Evolutionary conservation across 1,140 invertebrate species (phyloP), one percentile per base, ranked within the genome.

Genomic region (Lordiphosa clarofinis): DNA sequence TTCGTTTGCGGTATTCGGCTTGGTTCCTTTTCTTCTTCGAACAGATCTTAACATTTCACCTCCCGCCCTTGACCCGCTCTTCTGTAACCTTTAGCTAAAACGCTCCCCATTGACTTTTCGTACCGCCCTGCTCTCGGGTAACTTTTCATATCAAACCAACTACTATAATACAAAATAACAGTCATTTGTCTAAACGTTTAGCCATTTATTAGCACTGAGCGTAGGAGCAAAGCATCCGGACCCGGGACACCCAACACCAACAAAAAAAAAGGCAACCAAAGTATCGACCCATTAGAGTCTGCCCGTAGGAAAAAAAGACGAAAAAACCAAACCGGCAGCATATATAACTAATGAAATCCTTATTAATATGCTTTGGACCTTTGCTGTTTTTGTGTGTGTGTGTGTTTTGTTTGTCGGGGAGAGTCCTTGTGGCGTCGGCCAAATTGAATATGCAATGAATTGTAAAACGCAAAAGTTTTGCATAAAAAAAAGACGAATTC

Each of bases 331-430:
- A 63, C 42, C 21, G 4, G 61, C 48, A 63, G 68, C 69, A 75
- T 78, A 71, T 84, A 84, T 84, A 84, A 87, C 82, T 87, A 87
- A 87, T 87, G 84, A 87, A 87, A 87, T 87, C 76, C 82, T 82
- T 82, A 82, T 82, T 87, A 87, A 87, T 87, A 74, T 87, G 76
- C 78, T 63, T 59, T 62, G 78, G 82, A 82, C 76, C 84, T 87
- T 82, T 87, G 81, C 73, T 65, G 57, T 82, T 69, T 86, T 19
- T 48, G 21, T 21, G 21, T 21, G 21, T 21, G 61, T 67, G 54
- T 59, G 53, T 35, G 9, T 48, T 62, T 46, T 63, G 54, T 62
- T 60, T 28, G 24, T 28, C 24, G 24, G 59, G 44, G 56, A 21
- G 52, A 48, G 68, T 54, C 63, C 68, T 79, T 79, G 73, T 66